Conservation (phyloP, 1,140 invertebrate genomes). For the Polyergus mexicanus region DNA sequence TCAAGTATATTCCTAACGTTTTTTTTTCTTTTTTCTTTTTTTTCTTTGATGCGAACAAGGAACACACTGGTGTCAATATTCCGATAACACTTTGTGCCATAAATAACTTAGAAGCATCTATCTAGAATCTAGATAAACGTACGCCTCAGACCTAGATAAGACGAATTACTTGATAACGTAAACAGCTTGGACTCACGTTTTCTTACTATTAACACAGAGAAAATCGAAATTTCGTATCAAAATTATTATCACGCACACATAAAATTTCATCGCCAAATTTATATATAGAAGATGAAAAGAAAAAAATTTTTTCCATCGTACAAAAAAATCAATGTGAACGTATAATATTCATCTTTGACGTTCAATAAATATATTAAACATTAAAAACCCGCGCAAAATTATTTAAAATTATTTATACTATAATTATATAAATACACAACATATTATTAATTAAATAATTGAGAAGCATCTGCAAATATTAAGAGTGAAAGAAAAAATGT, state of each 20-base stretch:
- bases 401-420: not conserved
- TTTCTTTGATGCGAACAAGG: not conserved
- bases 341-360: not conserved
- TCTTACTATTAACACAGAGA: not conserved
- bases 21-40: not conserved
- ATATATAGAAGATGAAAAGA: too few species aligned
- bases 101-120: not conserved
- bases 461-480: not conserved
- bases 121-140: not conserved
- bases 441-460: not conserved
- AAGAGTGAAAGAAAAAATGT: not conserved
- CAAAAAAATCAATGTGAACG: too few species aligned
- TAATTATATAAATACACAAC: not conserved
- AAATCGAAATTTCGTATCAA: too few species aligned
- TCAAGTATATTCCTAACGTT: not conserved
- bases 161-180: not conserved
- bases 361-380: not conserved
- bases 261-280: too few species aligned
- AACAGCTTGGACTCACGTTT: not conserved
- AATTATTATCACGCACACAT: too few species aligned
- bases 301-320: too few species aligned
- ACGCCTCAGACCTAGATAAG: conserved; percentile 11
- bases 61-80: not conserved
- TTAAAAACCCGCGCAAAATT: not conserved
- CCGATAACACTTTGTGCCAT: not conserved